A percentile compares a stretch with the other conserved stretches of the same genome.
Conservation (phyloP, 2,888 invertebrate species). For the Drosophila maculinotata region DNA sequence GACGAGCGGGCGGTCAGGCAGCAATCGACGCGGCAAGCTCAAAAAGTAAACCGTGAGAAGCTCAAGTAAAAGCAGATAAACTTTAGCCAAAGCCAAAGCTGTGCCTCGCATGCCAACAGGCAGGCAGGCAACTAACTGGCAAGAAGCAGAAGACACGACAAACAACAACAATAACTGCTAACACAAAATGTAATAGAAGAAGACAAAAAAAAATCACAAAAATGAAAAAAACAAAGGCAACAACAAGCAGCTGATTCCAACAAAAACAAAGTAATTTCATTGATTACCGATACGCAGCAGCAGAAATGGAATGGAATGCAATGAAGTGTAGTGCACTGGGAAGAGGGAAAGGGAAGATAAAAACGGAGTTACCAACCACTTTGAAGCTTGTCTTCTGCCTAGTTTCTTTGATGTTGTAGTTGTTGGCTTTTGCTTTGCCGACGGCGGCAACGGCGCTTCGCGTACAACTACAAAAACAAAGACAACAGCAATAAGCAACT, state of each 20-base stretch:
- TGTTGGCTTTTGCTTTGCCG: slow-evolving; percentile 55
- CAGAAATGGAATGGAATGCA: slow-evolving; percentile 61
- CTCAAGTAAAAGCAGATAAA: slow-evolving; percentile 72
- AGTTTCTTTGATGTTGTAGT: slow-evolving; percentile 23
- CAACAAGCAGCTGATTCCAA: slow-evolving; percentile 70
- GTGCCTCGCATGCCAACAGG: slow-evolving; percentile 63
- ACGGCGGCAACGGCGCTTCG: slow-evolving; percentile 76
- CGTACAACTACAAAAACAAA: slow-evolving; percentile 61
- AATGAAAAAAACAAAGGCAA: slow-evolving; percentile 39
- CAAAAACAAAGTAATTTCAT: slow-evolving; percentile 74
- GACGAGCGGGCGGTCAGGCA: too few relatives aligned
- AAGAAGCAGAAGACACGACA: slow-evolving; percentile 34
- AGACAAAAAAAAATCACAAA: slow-evolving; percentile 45
- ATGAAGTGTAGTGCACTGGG: slow-evolving; percentile 42
- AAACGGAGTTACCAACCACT: slow-evolving; percentile 36
- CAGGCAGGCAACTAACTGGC: slow-evolving; percentile 29
- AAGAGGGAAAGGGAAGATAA: slow-evolving; percentile 5
- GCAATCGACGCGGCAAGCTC: slow-evolving; percentile 31
- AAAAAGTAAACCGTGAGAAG: slow-evolving; percentile 84
- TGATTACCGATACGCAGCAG: slow-evolving; percentile 72
- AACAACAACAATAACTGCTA: slow-evolving; percentile 41
- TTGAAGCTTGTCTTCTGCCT: slow-evolving; percentile 43
- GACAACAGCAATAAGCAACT: slow-evolving; percentile 38
- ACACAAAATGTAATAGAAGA: slow-evolving; percentile 65
- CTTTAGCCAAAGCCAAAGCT: slow-evolving; percentile 71